Conservation (phyloP, 2,888 invertebrate genomes). For the Cyclophora punctaria region DNA sequence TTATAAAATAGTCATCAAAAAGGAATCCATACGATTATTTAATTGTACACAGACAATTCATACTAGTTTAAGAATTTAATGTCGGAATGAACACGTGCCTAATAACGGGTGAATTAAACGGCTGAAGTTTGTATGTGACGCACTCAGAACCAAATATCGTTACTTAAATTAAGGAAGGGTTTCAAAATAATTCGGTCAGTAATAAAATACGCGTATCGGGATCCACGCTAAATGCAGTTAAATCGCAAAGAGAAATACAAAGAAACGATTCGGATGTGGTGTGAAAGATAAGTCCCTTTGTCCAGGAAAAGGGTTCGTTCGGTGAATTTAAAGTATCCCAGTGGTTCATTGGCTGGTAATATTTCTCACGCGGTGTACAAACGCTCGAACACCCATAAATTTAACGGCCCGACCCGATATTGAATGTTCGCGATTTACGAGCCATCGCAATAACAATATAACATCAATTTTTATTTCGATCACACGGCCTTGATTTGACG, state of each 20-base stretch:
- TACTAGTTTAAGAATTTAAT: slow-evolving; percentile 22
- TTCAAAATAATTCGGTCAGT: too few relatives aligned
- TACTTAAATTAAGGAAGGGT: too few relatives aligned
- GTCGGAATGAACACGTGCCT: slow-evolving; percentile 41
- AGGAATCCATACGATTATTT: not conserved
- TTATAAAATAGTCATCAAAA: slow-evolving; percentile 12
- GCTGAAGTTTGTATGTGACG: slow-evolving; percentile 29
- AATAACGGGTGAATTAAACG: slow-evolving; percentile 21
- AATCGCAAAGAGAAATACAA: slow-evolving; percentile 8
- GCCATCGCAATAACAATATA: slow-evolving; percentile 36
- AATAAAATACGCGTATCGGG: too few relatives aligned
- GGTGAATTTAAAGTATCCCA: slow-evolving; percentile 51
- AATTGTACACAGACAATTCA: slow-evolving; percentile 18
- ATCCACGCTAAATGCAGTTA: too few relatives aligned
- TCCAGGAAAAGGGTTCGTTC: slow-evolving; percentile 41
- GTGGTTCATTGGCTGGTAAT: slow-evolving; percentile 43
- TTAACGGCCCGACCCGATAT: slow-evolving; percentile 53
- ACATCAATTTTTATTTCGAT: slow-evolving; percentile 28
- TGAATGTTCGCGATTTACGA: slow-evolving; percentile 54
- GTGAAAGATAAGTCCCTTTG: slow-evolving; percentile 25
- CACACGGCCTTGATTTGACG: slow-evolving; percentile 36
- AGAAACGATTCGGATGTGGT: slow-evolving; percentile 10
- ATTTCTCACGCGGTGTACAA: slow-evolving; percentile 50
- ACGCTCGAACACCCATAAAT: slow-evolving; percentile 46
- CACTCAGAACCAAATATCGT: slow-evolving; percentile 13